Conservation (phyloP, 2,113 vertebrate genomes). For the Brachirus orientalis region DNA sequence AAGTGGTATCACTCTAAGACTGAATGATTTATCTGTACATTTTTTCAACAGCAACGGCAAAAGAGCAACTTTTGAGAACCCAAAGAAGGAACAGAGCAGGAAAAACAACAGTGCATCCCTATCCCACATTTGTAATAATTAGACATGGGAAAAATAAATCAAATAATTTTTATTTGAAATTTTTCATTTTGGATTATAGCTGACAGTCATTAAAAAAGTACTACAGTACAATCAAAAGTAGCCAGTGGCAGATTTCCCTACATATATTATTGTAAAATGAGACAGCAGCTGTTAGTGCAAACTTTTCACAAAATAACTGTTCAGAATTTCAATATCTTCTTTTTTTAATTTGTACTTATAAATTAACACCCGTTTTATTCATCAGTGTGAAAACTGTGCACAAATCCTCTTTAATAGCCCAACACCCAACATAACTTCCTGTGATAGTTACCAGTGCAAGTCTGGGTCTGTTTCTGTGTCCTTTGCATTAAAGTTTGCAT, state of each 20-base stretch:
- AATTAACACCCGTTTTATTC: conserved; percentile 27
- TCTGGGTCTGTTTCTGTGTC: conserved; percentile 10
- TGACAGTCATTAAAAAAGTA: conserved; percentile 30
- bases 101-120: not conserved
- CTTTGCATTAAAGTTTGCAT: conserved; percentile 80
- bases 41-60: too few relatives aligned
- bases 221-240: conserved; percentile 40
- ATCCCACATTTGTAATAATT: not conserved
- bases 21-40: too few relatives aligned
- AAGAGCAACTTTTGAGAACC: too few relatives aligned
- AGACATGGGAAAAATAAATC: conserved; percentile 19
- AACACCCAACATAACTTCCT: not conserved
- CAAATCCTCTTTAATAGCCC: not conserved
- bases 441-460: conserved; percentile 17
- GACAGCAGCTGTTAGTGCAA: too few relatives aligned
- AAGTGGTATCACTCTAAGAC: not conserved
- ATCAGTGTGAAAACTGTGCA: conserved; percentile 26
- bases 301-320: too few relatives aligned
- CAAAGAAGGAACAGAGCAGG: too few relatives aligned
- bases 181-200: conserved; percentile 27
- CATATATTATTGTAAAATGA: conserved; percentile 45
- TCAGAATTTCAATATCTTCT: not conserved
- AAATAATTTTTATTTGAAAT: conserved; percentile 65
- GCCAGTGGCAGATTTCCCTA: conserved; percentile 10
- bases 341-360: not conserved